Base-by-base conservation (phyloP, 2,888 invertebrate species). In the Tetragonisca angustula region DNA sequence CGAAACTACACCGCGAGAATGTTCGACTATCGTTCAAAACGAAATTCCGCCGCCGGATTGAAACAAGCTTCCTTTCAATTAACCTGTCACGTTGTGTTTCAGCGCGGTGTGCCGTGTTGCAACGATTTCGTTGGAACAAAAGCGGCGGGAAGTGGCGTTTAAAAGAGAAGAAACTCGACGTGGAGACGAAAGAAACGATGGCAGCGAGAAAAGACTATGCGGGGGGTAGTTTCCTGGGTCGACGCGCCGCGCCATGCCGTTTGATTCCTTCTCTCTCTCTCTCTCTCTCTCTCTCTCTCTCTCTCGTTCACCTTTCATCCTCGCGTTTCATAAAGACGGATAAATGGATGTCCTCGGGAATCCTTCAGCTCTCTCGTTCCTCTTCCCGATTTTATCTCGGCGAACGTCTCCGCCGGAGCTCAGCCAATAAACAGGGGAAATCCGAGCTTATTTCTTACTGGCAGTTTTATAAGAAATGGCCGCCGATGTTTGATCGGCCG, bases 281-380 rank as follows among this genome's bases (percentile, higher is more conserved):
- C 43, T 49, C 27, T 76, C 27, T 59, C 24, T 32, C 6, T 27
- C 64, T 52, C 71, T 43, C 43, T 43, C 43, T 43, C 9, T 17
- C 64, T 49, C 62, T 65, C 9, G 52, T 62, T 27, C 50, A 56
- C 71, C 50, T 68, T 78, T 27, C 21, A 49, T 67, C 36, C 65
- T 79, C 32, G 70, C 75, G 75, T 76, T 84, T 87, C 81, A 79
- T 86, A 86, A 82, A 74, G 75, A 64, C 67, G 71, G 62, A 86
- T 80, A 88, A 88, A 88, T 80, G 77, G 70, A 85, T 83, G 73
- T 83, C 83, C 73, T 78, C 74, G 32, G 73, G 76, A 83, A 82
- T 81, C 78, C 80, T 70, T 83, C 75, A 69, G 75, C 74, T 81
- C 77, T 72, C 52, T 61, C 68, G 54, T 81, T 83, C 65, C 80